Evolutionary conservation across 2,797 vertebrate genomes (phyloP).

Genomic region (Centropyge bicolor): DNA sequence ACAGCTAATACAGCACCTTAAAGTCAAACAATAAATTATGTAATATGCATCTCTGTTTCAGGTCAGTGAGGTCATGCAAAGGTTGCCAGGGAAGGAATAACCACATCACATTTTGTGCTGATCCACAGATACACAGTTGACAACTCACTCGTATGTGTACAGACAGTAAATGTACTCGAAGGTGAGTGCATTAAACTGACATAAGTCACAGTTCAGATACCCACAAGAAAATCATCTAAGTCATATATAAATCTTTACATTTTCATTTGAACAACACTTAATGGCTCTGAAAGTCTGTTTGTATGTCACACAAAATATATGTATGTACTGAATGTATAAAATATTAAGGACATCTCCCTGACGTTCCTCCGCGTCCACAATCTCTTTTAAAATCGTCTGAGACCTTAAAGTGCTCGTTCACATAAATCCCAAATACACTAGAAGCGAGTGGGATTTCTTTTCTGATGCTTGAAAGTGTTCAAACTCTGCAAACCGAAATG

Average conservation of each 20-base stretch:
- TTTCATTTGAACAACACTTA: constrained; percentile 4
- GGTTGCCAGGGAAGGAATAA: background rate
- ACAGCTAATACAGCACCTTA: background rate
- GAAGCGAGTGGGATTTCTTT: background rate
- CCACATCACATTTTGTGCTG: background rate
- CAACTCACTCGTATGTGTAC: background rate
- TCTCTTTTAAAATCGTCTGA: background rate
- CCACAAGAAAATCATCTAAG: background rate
- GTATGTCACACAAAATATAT: background rate
- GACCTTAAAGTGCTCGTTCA: background rate
- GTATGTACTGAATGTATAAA: constrained; percentile 15
- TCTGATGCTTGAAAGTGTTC: background rate
- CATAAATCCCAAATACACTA: background rate
- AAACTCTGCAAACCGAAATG: too few relatives aligned
- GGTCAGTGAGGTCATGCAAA: constrained; percentile 13
- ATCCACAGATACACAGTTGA: background rate
- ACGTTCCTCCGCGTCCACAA: background rate
- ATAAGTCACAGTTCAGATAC: constrained; percentile 2
- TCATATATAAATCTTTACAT: background rate
- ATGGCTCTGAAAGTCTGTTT: constrained; percentile 2
- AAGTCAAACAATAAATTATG: constrained; percentile 20
- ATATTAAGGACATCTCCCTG: constrained; percentile 9
- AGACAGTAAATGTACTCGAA: background rate
- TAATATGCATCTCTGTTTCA: background rate
- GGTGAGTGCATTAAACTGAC: background rate